Percentiles rank a stretch among this genome's conserved stretches.
phyloP scores from a whole-genome alignment of 2,888 invertebrate species.

The Bembecia ichneumoniformis region DNA sequence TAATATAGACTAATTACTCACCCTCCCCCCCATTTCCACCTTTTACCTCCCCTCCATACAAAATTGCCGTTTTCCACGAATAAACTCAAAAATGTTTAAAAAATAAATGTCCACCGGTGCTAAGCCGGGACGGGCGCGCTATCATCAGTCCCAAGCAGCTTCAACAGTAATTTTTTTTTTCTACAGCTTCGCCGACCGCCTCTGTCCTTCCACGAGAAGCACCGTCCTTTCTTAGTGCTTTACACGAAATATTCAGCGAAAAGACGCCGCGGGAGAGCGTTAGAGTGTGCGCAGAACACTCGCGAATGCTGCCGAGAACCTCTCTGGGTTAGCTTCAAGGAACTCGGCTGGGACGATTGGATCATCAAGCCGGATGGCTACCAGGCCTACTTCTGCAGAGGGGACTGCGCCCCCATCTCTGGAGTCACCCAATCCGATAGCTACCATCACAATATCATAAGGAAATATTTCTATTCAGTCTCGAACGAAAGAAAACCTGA shows the following conservation, averaged over 20 bases:
- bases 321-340: constrained; percentile 85
- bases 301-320: constrained; percentile 88
- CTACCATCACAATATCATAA: constrained; percentile 81
- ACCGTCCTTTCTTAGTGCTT: constrained; percentile 83
- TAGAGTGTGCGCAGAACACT: constrained; percentile 73
- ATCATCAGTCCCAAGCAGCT: too few relatives aligned
- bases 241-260: constrained; percentile 82
- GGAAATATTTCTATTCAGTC: constrained; percentile 79
- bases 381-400: constrained; percentile 90
- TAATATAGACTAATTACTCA: too few relatives aligned
- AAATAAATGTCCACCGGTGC: too few relatives aligned
- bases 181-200: constrained; percentile 74
- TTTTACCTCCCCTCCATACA: too few relatives aligned
- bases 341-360: constrained; percentile 92
- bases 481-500: constrained; percentile 69
- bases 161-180: neutral
- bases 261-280: constrained; percentile 73
- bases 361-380: constrained; percentile 86
- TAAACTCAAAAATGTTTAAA: too few relatives aligned
- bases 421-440: constrained; percentile 74
- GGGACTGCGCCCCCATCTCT: constrained; percentile 81
- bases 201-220: constrained; percentile 78
- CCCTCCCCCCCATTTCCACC: too few relatives aligned
- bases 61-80: too few relatives aligned
- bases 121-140: too few relatives aligned